Evolutionary conservation across 2,888 invertebrate species (phyloP).

Genomic region (Unio delphinus): DNA sequence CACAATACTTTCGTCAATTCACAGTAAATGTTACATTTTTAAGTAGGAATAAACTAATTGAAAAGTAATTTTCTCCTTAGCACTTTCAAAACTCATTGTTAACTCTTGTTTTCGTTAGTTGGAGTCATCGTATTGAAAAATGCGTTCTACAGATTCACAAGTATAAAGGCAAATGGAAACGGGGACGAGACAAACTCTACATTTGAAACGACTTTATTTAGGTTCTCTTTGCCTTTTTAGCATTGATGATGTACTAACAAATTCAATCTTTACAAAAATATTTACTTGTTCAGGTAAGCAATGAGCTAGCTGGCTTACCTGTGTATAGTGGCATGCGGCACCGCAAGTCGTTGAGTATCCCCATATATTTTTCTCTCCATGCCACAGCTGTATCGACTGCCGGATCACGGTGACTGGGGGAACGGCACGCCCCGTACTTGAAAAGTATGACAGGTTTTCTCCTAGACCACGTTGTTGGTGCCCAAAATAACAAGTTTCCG

Average conservation of each 20-base stretch:
- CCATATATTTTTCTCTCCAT: conserved; percentile 49
- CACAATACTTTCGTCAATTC: no score
- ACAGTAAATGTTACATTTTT: no score
- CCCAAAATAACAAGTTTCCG: conserved; percentile 48
- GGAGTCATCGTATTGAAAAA: no score
- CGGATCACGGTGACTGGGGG: conserved; percentile 26
- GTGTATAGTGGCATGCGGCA: conserved; percentile 57
- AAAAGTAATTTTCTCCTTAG: no score
- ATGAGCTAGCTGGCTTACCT: conserved; percentile 35
- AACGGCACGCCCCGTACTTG: conserved; percentile 36
- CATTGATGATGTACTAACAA: not conserved
- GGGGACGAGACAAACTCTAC: not conserved
- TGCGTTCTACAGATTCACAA: no score
- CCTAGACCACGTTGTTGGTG: conserved; percentile 51
- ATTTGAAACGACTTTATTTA: not conserved
- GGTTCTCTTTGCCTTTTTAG: not conserved
- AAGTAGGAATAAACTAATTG: no score
- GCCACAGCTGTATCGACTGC: conserved; percentile 50
- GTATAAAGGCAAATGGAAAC: not conserved
- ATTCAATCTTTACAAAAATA: conserved; percentile 1
- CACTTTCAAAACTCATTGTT: no score
- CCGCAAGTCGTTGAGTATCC: conserved; percentile 41
- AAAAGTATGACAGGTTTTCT: conserved; percentile 55
- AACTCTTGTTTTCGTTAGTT: no score
- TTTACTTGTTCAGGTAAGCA: not conserved